Evolutionary conservation across 1,140 invertebrate species (phyloP).

Genomic region (Agrilus planipennis): DNA sequence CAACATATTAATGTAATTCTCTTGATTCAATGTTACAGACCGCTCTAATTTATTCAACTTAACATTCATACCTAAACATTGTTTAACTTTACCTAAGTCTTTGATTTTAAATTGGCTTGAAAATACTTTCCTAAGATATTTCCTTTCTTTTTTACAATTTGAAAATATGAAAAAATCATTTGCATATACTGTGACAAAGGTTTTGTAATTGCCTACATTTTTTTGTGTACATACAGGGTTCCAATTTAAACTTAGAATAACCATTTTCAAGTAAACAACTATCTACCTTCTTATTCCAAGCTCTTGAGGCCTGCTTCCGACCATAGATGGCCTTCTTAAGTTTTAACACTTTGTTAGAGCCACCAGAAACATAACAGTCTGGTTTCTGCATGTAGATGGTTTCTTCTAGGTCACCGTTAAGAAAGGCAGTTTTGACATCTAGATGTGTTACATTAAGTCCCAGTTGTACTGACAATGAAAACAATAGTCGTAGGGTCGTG

Average conservation of each 20-base stretch:
- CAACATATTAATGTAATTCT: slow-evolving; percentile 17
- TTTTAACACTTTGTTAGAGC: slow-evolving; percentile 22
- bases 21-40: slow-evolving; percentile 13
- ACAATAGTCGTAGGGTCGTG: slow-evolving; percentile 25
- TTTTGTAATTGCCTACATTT: slow-evolving; percentile 9
- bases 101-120: slow-evolving; percentile 17
- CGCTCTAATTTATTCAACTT: slow-evolving; percentile 9
- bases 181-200: slow-evolving; percentile 21
- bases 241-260: slow-evolving; percentile 6
- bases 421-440: slow-evolving; percentile 1
- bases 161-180: slow-evolving; percentile 24
- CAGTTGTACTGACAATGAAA: too few species aligned
- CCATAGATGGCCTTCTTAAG: slow-evolving; percentile 34
- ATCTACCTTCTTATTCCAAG: slow-evolving; percentile 22
- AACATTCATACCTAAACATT: slow-evolving; percentile 19
- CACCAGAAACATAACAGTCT: slow-evolving; percentile 16
- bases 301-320: slow-evolving; percentile 29
- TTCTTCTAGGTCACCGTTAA: background rate
- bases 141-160: slow-evolving; percentile 11
- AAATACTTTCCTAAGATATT: slow-evolving; percentile 12
- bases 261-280: slow-evolving; percentile 3
- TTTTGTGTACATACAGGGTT: slow-evolving; percentile 24
- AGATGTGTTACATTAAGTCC: too few species aligned
- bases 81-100: slow-evolving; percentile 15
- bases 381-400: slow-evolving; percentile 20